Evolutionary conservation across 92 coral and sea anemone genomes (phyloP), one percentile per base, ranked within the genome.

Genomic region (Blastomussa wellsi): DNA sequence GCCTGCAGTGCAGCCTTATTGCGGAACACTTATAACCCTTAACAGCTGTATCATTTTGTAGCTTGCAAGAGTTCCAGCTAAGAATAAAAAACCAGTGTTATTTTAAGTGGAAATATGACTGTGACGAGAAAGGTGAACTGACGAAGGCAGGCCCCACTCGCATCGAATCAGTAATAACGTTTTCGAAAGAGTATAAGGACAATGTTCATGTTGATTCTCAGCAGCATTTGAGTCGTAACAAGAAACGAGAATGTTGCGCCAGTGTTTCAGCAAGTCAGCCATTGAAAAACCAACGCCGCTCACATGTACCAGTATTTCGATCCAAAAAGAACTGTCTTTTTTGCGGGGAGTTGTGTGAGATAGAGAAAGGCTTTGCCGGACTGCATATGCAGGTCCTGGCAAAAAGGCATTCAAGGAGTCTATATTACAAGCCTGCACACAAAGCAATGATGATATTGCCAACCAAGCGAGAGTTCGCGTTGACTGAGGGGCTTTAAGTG

Each of bases 291-390:
- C 76, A 65, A 76, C 79, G 92, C 74, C 90, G 91, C 16, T 89
- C 92, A 33, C 16, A 49, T 10, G 55, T 49, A 49, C 55, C 55
- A 70, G 59, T 49, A 19, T 89, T 92, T 78, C 53, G 52, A 24
- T 92, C 89, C 87, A 86, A 89, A 79, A 77, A 89, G 73, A 29
- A 89, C 82, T 89, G 91, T 68, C 76, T 86, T 41, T 92, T 79
- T 92, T n/a, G n/a, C 88, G 91, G 95, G 72, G 89, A 92, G 70
- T 33, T 74, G 82, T 92, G 95, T 72, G 75, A 83, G 29, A 39
- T 91, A 9, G 79, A 88, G 74, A 88, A 81, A 86, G 86, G 88
- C 86, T n/a, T n/a, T n/a, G n/a, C n/a, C n/a, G n/a, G n/a, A 84
- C 92, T 52, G 86, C 88, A 41, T 53, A 79, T 69, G 86, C 83